Percentiles rank a stretch among this genome's conserved stretches.
Evolutionary conservation across 1,140 invertebrate species (phyloP).

Genomic region (Brachionus asplanchnoidis): DNA sequence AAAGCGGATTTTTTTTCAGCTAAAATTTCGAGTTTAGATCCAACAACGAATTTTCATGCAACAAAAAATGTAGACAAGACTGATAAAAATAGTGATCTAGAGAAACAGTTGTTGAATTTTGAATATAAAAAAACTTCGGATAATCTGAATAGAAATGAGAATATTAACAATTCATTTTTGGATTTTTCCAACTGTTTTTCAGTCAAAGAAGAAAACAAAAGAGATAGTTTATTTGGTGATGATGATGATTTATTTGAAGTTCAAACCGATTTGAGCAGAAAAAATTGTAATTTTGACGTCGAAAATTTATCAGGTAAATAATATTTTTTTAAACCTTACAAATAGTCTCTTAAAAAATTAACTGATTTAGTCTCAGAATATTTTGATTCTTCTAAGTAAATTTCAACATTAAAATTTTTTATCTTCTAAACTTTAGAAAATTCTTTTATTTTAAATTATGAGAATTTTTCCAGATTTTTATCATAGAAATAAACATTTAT

Average conservation of each 20-base stretch:
- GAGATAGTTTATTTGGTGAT: not conserved
- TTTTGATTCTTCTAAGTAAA: not conserved
- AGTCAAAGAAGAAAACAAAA: too few species aligned
- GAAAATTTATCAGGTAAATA: not conserved
- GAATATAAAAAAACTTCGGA: not conserved
- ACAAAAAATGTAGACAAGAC: not conserved
- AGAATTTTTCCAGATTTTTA: too few species aligned
- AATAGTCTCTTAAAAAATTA: not conserved
- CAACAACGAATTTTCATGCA: not conserved
- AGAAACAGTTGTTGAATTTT: not conserved
- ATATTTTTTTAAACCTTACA: not conserved
- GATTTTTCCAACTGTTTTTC: too few species aligned
- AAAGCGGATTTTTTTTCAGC: not conserved
- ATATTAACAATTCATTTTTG: not conserved
- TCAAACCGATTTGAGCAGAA: not conserved
- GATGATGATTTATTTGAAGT: slow-evolving; percentile 2
- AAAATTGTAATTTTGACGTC: not conserved
- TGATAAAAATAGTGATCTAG: not conserved
- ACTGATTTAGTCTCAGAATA: not conserved
- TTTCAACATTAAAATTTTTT: not conserved
- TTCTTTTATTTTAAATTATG: too few species aligned
- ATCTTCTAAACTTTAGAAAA: too few species aligned
- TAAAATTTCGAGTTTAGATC: not conserved
- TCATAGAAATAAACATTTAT: too few species aligned
- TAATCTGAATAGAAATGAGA: not conserved